Base-by-base conservation (phyloP, 1,140 invertebrate genomes). In the Trachelipus rathkii region DNA sequence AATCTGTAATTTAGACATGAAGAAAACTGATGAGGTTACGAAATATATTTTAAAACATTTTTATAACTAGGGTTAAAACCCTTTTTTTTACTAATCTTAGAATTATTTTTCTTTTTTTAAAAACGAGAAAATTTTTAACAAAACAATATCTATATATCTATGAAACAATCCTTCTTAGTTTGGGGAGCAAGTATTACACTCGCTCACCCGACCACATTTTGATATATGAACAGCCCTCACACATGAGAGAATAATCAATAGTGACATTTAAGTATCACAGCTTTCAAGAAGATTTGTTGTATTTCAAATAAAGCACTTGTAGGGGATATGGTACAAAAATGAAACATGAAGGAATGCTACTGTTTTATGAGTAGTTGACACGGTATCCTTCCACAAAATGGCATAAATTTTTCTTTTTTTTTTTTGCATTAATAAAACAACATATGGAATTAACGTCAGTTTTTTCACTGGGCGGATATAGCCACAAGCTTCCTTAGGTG, bases 251-350 rank as follows among this genome's bases (percentile, higher is more conserved):
- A 19, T 15, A 60, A 60, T 60, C 50, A 60, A 60, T 60, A 77
- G 77, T 78, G 80, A 81, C 77, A 81, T 81, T 81, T 77, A 81
- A 78, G 78, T 81, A 81, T 81, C 80, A 81, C 80, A 81, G 80
- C 78, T 81, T 77, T 78, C 71, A 81, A 81, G 74, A 78, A 81
- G 75, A 79, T 78, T 81, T 81, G 80, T 81, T 78, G 77, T 81
- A 81, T 81, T 77, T 78, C 78, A 81, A 81, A 81, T 81, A 81
- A 81, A 81, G 80, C 80, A 81, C 80, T 78, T 78, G 80, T 81
- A 81, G 78, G 77, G 80, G 80, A 81, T 81, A 81, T 81, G 80
- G 77, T 81, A 81, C 80, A 78, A 81, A 60, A 81, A 78, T 77
- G 44, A 81, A 81, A 78, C 75, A 78, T 74, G 80, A 78, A 81